These are phyloP conservation scores for Cephus nigrinus DNA, from an alignment of 2,888 invertebrate species.

Conservation along the genomic window DNA sequence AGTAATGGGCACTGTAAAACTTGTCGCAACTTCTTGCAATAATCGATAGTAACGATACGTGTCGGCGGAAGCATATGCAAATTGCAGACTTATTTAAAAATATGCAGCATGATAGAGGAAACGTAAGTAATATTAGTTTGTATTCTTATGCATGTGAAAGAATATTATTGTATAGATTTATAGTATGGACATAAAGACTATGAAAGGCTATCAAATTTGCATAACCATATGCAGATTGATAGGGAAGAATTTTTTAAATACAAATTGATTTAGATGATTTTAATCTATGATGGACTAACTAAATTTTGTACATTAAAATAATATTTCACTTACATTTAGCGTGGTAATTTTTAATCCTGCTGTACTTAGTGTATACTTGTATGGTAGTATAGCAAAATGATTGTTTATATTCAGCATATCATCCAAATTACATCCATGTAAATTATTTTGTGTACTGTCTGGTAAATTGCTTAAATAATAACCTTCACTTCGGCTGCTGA, in stretches of 20 bases:
- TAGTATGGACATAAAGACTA: not conserved
- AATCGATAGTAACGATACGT: not conserved
- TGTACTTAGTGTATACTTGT: slow-evolving; percentile 36
- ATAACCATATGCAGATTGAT: not conserved
- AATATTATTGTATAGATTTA: not conserved
- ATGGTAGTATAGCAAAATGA: slow-evolving; percentile 53
- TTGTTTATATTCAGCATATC: slow-evolving; percentile 43
- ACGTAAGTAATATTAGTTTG: not conserved
- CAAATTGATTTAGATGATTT: not conserved
- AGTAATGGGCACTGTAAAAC: not conserved
- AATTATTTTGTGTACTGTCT: slow-evolving; percentile 30
- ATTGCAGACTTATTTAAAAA: not conserved
- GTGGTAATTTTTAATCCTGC: slow-evolving; percentile 39
- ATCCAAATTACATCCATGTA: slow-evolving; percentile 35
- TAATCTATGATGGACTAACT: not conserved
- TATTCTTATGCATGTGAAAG: not conserved
- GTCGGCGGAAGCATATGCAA: not conserved
- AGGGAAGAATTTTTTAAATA: not conserved
- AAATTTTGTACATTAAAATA: not conserved
- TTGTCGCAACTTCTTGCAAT: not conserved
- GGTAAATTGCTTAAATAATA: slow-evolving; percentile 43
- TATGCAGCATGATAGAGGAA: not conserved
- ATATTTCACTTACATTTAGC: slow-evolving; percentile 32
- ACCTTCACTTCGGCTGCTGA: slow-evolving; percentile 31
- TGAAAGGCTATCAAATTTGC: not conserved